Evolutionary conservation across 2,113 vertebrate genomes (phyloP).

Genomic region (Syngnathus scovelli): DNA sequence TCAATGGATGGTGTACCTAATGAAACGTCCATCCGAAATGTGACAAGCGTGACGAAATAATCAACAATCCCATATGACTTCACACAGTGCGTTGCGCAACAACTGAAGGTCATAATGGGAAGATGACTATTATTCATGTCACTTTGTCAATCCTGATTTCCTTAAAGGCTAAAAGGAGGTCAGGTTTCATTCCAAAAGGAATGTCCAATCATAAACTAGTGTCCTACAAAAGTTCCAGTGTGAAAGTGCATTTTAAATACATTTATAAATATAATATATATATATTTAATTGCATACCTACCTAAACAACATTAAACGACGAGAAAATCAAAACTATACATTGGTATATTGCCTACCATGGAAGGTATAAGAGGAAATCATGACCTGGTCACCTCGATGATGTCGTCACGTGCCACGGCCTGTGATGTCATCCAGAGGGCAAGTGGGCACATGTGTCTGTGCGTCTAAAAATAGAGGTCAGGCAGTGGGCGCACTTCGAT

Average conservation of each 20-base stretch:
- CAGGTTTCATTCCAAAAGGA: background rate
- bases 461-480: constrained; percentile 9
- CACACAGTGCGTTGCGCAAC: background rate
- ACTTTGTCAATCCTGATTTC: background rate
- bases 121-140: background rate
- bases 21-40: background rate
- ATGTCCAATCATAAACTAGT: background rate
- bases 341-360: background rate
- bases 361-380: background rate
- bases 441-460: background rate
- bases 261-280: background rate
- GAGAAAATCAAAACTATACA: too few relatives aligned
- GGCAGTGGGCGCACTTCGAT: background rate
- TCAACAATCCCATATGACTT: background rate
- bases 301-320: background rate
- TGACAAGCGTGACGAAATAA: background rate
- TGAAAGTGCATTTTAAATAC: too few relatives aligned
- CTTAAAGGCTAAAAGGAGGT: background rate
- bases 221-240: background rate
- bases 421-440: constrained; percentile 9
- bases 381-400: background rate
- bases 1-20: background rate
- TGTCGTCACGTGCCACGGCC: background rate
- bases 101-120: constrained; percentile 8
- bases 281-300: background rate